A percentile compares a stretch with the other conserved stretches of the same genome.
Evolutionary conservation across 2,797 vertebrate species (phyloP).

Genomic region (Eospalax fontanierii): DNA sequence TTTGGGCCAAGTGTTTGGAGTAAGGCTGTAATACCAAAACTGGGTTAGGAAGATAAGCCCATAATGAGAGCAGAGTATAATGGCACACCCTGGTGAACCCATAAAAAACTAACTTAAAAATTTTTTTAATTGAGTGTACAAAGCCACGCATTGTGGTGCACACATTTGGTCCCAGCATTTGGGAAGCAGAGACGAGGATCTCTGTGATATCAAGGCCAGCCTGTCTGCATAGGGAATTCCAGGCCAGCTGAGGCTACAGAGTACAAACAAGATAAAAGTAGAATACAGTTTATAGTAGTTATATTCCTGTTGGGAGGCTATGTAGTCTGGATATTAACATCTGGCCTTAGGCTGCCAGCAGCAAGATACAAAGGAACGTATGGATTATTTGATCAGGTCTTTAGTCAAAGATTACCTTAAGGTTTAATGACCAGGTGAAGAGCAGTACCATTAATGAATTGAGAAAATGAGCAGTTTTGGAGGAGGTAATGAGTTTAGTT

Average conservation of each 20-base stretch:
- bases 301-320: background rate
- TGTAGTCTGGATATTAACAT: background rate
- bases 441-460: background rate
- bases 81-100: background rate
- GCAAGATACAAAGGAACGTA: background rate
- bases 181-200: no score
- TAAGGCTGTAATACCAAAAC: background rate
- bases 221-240: no score
- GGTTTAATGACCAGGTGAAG: background rate
- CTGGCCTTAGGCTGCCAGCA: background rate
- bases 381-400: conserved; percentile 1
- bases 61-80: background rate
- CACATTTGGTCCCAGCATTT: no score
- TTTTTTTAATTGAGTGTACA: no score
- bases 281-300: background rate
- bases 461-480: background rate
- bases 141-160: no score
- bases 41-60: background rate
- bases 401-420: background rate
- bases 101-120: no score
- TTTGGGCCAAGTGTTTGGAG: background rate
- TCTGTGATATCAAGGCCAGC: no score
- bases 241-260: no score
- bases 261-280: background rate
- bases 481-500: background rate